Conservation (phyloP, 2,888 invertebrate genomes). For the Suillia variegata region DNA sequence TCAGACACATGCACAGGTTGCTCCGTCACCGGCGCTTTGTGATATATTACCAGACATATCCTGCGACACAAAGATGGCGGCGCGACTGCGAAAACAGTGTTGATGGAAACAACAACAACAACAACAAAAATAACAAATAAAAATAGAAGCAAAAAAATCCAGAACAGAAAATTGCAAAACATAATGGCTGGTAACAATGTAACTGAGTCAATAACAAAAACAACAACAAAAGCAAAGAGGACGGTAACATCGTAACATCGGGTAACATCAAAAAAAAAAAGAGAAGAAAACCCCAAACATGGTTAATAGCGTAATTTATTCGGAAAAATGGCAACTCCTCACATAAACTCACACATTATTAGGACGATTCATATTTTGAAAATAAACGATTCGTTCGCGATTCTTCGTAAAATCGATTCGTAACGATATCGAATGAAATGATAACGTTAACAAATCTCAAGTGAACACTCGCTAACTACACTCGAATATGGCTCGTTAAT, state of each 20-base stretch:
- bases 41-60: conserved; percentile 15
- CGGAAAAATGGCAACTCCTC: conserved; percentile 1
- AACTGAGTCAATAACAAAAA: neutral
- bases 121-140: neutral
- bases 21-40: neutral
- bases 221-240: neutral
- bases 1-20: conserved; percentile 4
- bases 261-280: neutral
- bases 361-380: neutral
- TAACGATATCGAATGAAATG: too few relatives aligned
- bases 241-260: neutral
- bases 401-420: too few relatives aligned
- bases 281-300: conserved; percentile 1
- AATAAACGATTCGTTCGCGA: too few relatives aligned
- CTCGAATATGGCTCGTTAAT: too few relatives aligned
- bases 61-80: conserved; percentile 13
- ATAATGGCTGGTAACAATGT: too few relatives aligned
- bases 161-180: too few relatives aligned
- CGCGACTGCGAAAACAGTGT: neutral
- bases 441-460: too few relatives aligned
- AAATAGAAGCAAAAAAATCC: too few relatives aligned
- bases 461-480: too few relatives aligned
- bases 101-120: neutral
- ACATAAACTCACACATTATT: neutral
- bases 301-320: conserved; percentile 12